A percentile compares a stretch with the other conserved stretches of the same genome.
Conservation (phyloP, 2,888 invertebrate genomes). For the Philopedon plagiatum region DNA sequence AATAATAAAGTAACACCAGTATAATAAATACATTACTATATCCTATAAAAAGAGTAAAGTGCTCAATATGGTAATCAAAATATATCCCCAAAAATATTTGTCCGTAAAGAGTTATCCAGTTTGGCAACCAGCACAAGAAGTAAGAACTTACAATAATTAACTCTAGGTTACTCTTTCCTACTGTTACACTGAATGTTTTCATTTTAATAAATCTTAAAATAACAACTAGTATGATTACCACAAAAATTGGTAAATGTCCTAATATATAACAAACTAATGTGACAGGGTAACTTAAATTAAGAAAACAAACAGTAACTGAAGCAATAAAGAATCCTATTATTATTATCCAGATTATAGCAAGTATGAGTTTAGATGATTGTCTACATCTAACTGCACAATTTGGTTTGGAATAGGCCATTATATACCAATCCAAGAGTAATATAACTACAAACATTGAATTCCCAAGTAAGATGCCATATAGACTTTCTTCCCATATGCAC, state of each 20-base stretch:
- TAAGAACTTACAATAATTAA: constrained; percentile 46
- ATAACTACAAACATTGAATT: constrained; percentile 44
- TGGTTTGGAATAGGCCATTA: constrained; percentile 21
- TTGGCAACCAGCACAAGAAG: constrained; percentile 49
- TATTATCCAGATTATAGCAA: constrained; percentile 32
- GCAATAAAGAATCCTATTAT: constrained; percentile 17
- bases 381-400: constrained; percentile 33
- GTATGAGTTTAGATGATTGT: constrained; percentile 22
- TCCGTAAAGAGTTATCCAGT: constrained; percentile 25
- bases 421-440: constrained; percentile 47
- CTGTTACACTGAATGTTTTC: constrained; percentile 22
- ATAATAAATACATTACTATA: constrained; percentile 40
- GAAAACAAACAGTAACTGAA: constrained; percentile 33
- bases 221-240: constrained; percentile 27
- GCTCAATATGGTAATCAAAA: background rate
- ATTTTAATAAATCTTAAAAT: constrained; percentile 35
- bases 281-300: constrained; percentile 11
- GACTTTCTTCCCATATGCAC: constrained; percentile 39
- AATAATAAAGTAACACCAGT: constrained; percentile 32
- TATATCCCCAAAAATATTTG: constrained; percentile 18
- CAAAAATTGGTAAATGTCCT: constrained; percentile 30
- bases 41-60: constrained; percentile 26
- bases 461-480: constrained; percentile 33
- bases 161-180: constrained; percentile 34
- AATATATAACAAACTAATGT: constrained; percentile 24